Percentiles rank a stretch among this genome's conserved stretches.
These are phyloP conservation scores for Sander lucioperca DNA, from an alignment of 2,113 vertebrate genomes.

Conservation along the genomic window DNA sequence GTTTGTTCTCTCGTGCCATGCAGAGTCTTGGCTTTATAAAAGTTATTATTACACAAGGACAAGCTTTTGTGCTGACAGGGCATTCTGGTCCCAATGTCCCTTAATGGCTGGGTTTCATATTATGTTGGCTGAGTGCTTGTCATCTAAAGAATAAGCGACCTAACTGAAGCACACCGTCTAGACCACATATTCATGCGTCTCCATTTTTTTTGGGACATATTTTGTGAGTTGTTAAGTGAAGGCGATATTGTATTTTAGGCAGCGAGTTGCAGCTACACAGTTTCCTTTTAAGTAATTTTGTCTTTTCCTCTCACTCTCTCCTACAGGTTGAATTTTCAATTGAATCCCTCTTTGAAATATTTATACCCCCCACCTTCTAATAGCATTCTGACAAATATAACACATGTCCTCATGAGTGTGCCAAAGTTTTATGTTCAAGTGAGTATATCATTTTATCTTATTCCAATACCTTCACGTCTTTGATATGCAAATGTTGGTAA, in stretches of 20 bases:
- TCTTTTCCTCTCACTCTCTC: conserved; percentile 20
- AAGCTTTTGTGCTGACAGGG: conserved; percentile 44
- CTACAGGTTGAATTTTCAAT: conserved; percentile 92
- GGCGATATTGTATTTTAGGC: conserved; percentile 19
- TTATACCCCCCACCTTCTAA: conserved; percentile 95
- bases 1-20: conserved; percentile 25
- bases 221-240: conserved; percentile 20
- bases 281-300: conserved; percentile 20
- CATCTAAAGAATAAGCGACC: conserved; percentile 46
- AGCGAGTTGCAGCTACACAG: neutral
- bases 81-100: conserved; percentile 46
- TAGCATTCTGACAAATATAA: conserved; percentile 93
- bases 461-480: neutral
- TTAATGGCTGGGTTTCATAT: conserved; percentile 54
- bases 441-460: conserved; percentile 58
- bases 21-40: conserved; percentile 25
- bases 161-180: conserved; percentile 19
- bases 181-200: conserved; percentile 41
- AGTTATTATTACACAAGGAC: conserved; percentile 35
- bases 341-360: conserved; percentile 95
- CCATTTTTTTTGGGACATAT: conserved; percentile 45
- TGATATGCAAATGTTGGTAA: conserved; percentile 14
- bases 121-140: conserved; percentile 42
- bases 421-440: conserved; percentile 99
- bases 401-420: conserved; percentile 92